Evolutionary conservation across 2,888 invertebrate species (phyloP).

Genomic region (Agapostemon virescens): DNA sequence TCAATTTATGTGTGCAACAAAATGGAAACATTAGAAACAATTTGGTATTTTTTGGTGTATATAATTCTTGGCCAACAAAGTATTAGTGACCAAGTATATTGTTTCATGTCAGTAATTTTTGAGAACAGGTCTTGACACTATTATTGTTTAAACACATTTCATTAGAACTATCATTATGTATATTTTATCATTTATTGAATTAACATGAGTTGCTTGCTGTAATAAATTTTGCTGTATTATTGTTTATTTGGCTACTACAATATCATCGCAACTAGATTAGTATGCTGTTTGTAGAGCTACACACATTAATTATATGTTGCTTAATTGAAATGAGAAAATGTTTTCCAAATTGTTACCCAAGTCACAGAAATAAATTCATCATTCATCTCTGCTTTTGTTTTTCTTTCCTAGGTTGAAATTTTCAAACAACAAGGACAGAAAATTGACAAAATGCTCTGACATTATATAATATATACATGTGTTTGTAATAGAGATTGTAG

Average conservation of each 20-base stretch:
- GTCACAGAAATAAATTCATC: not conserved
- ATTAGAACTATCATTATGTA: not conserved
- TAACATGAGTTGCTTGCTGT: not conserved
- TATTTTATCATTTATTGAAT: not conserved
- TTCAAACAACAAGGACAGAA: not conserved
- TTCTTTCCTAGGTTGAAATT: not conserved
- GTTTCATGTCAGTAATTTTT: not conserved
- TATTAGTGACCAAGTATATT: not conserved
- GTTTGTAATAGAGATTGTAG: conserved; percentile 33
- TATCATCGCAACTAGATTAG: conserved; percentile 28
- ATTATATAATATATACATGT: not conserved
- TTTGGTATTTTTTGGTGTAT: not conserved
- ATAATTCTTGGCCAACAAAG: not conserved
- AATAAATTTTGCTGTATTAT: conserved; percentile 2
- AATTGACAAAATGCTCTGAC: not conserved
- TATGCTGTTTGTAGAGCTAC: conserved; percentile 2
- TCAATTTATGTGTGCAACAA: not conserved
- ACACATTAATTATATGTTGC: conserved; percentile 5
- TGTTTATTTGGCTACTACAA: conserved; percentile 15
- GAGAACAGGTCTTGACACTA: not conserved
- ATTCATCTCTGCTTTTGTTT: not conserved
- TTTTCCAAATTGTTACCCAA: not conserved
- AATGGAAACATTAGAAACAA: not conserved
- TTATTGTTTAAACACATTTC: conserved; percentile 6
- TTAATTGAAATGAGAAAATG: not conserved